These are phyloP conservation scores for Idaea biselata DNA, from an alignment of 2,888 invertebrate species.

Conservation along the genomic window DNA sequence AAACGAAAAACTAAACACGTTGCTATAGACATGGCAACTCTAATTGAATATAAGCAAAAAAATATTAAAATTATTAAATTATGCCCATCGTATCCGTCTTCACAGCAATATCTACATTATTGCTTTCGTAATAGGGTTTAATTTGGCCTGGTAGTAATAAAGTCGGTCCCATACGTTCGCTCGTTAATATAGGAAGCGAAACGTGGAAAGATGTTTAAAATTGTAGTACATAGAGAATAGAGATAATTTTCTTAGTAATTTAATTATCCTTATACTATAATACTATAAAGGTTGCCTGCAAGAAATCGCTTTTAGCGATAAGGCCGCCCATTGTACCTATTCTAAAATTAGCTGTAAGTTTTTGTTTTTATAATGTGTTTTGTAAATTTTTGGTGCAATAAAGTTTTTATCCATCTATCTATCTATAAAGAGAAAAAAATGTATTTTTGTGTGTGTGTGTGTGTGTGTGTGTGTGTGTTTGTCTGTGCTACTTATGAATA, in stretches of 20 bases:
- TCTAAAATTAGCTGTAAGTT: too few species aligned
- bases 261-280: too few species aligned
- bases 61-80: background rate
- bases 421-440: too few species aligned
- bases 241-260: background rate
- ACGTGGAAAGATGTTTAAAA: background rate
- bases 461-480: too few species aligned
- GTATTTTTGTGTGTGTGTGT: too few species aligned
- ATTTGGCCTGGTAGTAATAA: constrained; percentile 4
- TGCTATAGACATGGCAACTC: background rate
- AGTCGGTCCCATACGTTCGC: background rate
- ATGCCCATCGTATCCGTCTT: background rate
- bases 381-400: too few species aligned
- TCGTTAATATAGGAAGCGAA: constrained; percentile 23
- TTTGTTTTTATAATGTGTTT: too few species aligned
- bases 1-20: background rate
- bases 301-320: too few species aligned
- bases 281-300: too few species aligned
- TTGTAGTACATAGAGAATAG: background rate
- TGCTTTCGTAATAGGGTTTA: background rate
- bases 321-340: too few species aligned
- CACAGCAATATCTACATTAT: background rate
- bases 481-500: too few species aligned
- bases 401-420: too few species aligned
- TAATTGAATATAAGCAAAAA: background rate